Conservation (phyloP, 1,140 invertebrate species). For the Procambarus virginalis region DNA sequence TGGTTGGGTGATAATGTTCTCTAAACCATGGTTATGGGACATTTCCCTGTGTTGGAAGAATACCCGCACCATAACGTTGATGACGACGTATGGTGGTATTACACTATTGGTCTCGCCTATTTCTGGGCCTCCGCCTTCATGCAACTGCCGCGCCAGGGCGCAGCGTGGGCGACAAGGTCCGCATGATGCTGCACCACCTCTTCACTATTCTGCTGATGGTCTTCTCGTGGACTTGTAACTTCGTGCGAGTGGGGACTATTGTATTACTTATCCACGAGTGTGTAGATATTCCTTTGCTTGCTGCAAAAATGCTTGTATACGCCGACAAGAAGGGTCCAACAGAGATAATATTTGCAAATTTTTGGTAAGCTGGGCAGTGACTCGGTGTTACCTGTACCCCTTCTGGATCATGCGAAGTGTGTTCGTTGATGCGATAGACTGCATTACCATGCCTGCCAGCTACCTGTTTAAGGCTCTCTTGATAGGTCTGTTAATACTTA, state of each 20-base stretch:
- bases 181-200: slow-evolving; percentile 81
- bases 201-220: slow-evolving; percentile 74
- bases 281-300: slow-evolving; percentile 84
- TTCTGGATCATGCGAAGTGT: slow-evolving; percentile 89
- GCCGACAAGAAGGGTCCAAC: slow-evolving; percentile 87
- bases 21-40: slow-evolving; percentile 96
- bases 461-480: slow-evolving; percentile 80
- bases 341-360: slow-evolving; percentile 90
- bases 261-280: slow-evolving; percentile 96
- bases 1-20: slow-evolving; percentile 89
- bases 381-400: slow-evolving; percentile 89
- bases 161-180: slow-evolving; percentile 58
- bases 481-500: slow-evolving; percentile 22
- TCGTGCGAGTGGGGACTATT: slow-evolving; percentile 91
- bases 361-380: slow-evolving; percentile 89
- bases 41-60: slow-evolving; percentile 92
- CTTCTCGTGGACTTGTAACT: slow-evolving; percentile 95
- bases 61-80: slow-evolving; percentile 75
- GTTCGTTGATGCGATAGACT: slow-evolving; percentile 86
- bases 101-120: slow-evolving; percentile 84
- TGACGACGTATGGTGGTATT: slow-evolving; percentile 79
- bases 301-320: slow-evolving; percentile 93
- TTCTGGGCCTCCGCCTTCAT: slow-evolving; percentile 79
- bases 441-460: slow-evolving; percentile 92
- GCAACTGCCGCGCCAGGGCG: slow-evolving; percentile 26